Evolutionary conservation across 2,797 vertebrate genomes (phyloP), one percentile per base, ranked within the genome.

Genomic region (Thalassophryne amazonica): DNA sequence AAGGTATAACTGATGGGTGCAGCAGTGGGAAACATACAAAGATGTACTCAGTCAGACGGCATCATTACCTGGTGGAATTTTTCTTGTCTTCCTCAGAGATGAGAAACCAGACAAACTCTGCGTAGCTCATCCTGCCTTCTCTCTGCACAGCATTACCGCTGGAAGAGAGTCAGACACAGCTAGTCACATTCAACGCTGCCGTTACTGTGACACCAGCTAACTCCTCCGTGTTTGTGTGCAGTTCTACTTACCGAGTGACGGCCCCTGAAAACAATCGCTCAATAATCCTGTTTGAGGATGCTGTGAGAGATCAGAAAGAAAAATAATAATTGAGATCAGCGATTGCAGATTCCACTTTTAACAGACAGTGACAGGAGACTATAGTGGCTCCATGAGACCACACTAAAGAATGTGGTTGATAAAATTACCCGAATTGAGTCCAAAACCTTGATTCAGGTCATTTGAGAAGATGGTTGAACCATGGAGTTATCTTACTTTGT

Each of bases 11-110:
- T n/a, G 13, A 25, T 2, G 25, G 9, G 41, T 3, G 2, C 18
- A 24, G 12, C 20, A 5, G 27, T 5, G 12, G 17, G 45, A 9
- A 18, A 47, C 6, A 7, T 11, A 22, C n/a, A 27, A 63, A 32
- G 50, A 55, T 19, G 38, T 33, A 40, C 33, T 35, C 5, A 20
- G 6, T 29, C 11, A 7, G 17, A 23, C 30, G 55, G 13, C 14
- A n/a, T 23, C 1, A 18, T 38, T 89, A 98, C 97, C 97, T 99
- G 58, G 97, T 98, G 60, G 88, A 86, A 63, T 92, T 98, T 81
- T 97, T 97, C 90, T 99, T 99, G 86, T 99, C 97, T 68, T 99
- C 97, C 65, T 99, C 97, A 0, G 97, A 98, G 73, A 99, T 95
- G 66, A 99, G 87, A 80, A 99, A 95, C 97, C 97, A 99, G 37